A percentile compares a stretch with the other conserved stretches of the same genome.
These are phyloP conservation scores for Typhlomys cinereus DNA, from an alignment of 2,113 vertebrate species.

Conservation along the genomic window DNA sequence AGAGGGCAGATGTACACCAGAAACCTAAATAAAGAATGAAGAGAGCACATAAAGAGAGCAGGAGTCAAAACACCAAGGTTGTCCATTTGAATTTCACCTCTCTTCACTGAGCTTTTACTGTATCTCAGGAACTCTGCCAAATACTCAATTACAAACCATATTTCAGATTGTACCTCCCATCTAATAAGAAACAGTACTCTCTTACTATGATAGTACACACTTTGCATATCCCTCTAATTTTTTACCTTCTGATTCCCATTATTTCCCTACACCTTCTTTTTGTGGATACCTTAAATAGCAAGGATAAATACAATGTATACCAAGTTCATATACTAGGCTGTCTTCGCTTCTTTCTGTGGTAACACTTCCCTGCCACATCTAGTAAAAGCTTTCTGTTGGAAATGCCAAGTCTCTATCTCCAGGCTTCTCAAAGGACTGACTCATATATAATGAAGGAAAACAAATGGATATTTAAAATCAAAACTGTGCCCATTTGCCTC, in stretches of 20 bases:
- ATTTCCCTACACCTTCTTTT: neutral
- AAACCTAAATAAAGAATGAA: neutral
- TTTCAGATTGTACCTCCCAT: neutral
- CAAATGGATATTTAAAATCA: conserved; percentile 25
- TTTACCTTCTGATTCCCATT: neutral
- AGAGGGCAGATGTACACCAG: neutral
- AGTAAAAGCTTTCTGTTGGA: neutral
- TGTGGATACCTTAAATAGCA: neutral
- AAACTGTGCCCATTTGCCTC: neutral
- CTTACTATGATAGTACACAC: neutral
- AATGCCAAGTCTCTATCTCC: neutral
- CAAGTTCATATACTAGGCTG: neutral
- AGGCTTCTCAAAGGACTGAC: neutral
- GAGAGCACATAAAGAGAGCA: neutral
- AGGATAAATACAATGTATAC: neutral
- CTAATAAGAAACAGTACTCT: neutral
- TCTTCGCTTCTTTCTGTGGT: neutral
- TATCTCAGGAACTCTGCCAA: neutral
- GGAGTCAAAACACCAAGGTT: neutral
- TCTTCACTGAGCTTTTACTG: neutral
- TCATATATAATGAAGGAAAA: neutral
- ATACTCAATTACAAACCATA: neutral
- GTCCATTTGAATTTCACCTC: neutral
- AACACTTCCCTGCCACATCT: neutral
- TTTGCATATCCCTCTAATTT: neutral